phyloP scores from a whole-genome alignment of 2,888 invertebrate species.

The Smittia aterrima region DNA sequence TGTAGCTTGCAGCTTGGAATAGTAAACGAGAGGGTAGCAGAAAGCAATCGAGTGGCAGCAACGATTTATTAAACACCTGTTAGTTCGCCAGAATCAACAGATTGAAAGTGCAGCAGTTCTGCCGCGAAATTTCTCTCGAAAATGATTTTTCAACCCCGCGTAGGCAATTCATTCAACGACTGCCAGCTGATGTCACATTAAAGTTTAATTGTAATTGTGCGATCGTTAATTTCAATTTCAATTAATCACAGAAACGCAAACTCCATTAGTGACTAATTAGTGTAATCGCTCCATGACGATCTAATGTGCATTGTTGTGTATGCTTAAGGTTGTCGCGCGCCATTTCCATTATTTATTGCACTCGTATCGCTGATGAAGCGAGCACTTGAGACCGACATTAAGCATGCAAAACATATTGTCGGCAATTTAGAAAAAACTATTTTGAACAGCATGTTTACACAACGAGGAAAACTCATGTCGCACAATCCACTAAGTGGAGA shows the following conservation, averaged over 20 bases:
- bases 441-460: no score
- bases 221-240: slow-evolving; percentile 29
- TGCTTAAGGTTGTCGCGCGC: background rate
- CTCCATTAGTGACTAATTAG: slow-evolving; percentile 39
- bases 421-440: background rate
- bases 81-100: slow-evolving; percentile 26
- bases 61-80: slow-evolving; percentile 39
- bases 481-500: no score
- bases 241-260: background rate
- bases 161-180: background rate
- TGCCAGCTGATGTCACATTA: slow-evolving; percentile 21
- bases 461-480: no score
- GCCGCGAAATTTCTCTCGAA: background rate
- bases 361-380: background rate
- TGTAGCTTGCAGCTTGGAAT: no score
- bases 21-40: background rate
- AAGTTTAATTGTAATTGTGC: slow-evolving; percentile 36
- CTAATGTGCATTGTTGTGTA: slow-evolving; percentile 1
- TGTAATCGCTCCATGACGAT: slow-evolving; percentile 29
- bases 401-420: background rate
- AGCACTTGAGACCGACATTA: background rate
- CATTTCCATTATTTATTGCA: slow-evolving; percentile 11
- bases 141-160: background rate
- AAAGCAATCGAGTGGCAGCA: background rate
- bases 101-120: background rate